phyloP scores from a whole-genome alignment of 1,140 invertebrate genomes.

The Theocolax elegans region DNA sequence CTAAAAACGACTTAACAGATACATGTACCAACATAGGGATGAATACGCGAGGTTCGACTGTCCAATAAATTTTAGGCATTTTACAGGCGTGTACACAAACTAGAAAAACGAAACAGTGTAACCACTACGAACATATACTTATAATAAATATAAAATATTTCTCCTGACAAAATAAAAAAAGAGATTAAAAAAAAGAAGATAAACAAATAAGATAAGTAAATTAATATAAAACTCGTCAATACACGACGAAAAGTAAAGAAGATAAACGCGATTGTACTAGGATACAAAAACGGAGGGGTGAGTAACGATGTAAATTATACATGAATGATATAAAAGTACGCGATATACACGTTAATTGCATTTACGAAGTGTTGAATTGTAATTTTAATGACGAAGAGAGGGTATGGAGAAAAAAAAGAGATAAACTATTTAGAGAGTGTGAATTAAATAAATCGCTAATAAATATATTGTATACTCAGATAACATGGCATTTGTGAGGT shows the following conservation, averaged over 20 bases:
- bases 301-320: slow-evolving; percentile 25
- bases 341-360: too few species aligned
- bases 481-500: not conserved
- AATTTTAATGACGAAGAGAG: not conserved
- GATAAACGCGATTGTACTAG: too few species aligned
- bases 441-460: not conserved
- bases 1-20: too few species aligned
- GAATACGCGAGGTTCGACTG: too few species aligned
- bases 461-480: slow-evolving; percentile 21
- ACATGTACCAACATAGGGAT: too few species aligned
- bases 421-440: too few species aligned
- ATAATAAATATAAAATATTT: too few species aligned
- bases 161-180: not conserved
- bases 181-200: not conserved
- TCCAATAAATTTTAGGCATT: too few species aligned
- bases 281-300: not conserved
- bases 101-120: too few species aligned
- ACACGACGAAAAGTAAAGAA: not conserved
- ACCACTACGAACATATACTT: too few species aligned
- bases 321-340: slow-evolving; percentile 14
- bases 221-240: not conserved
- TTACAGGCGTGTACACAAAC: too few species aligned
- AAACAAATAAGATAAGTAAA: not conserved
- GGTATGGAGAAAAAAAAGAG: too few species aligned
- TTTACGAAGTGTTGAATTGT: slow-evolving; percentile 19